Conservation (phyloP, 2,113 vertebrate species). For the Megaceryle torquata region DNA sequence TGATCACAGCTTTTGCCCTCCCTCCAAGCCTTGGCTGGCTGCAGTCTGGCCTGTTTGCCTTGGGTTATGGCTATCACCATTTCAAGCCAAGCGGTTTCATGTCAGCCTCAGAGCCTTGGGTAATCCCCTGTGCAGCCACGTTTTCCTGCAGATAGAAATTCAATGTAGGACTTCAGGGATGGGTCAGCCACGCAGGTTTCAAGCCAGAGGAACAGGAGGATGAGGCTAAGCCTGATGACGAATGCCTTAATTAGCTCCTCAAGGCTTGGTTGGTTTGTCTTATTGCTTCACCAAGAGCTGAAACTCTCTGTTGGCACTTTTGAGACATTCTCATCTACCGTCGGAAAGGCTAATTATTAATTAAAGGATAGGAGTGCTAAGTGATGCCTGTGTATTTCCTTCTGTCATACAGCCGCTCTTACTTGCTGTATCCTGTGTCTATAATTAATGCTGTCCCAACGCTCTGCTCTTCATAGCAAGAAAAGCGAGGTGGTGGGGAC, state of each 20-base stretch:
- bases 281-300: not conserved
- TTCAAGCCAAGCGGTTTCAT: not conserved
- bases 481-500: not conserved
- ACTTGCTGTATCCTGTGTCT: not conserved
- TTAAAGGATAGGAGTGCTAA: not conserved
- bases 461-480: not conserved
- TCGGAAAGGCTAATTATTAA: not conserved
- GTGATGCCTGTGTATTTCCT: not conserved
- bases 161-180: not conserved
- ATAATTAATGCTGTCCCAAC: not conserved
- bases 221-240: not conserved
- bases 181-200: not conserved
- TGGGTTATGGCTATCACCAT: too few species aligned
- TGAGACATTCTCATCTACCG: not conserved
- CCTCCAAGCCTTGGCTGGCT: not conserved
- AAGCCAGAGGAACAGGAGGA: accelerated
- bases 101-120: not conserved
- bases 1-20: not conserved
- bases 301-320: not conserved
- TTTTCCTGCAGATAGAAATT: not conserved
- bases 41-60: not conserved
- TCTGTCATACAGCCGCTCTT: not conserved
- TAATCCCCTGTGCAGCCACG: not conserved
- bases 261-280: not conserved
- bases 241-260: not conserved